Evolutionary conservation across 2,113 vertebrate genomes (phyloP).

Genomic region (Thunnus maccoyii): DNA sequence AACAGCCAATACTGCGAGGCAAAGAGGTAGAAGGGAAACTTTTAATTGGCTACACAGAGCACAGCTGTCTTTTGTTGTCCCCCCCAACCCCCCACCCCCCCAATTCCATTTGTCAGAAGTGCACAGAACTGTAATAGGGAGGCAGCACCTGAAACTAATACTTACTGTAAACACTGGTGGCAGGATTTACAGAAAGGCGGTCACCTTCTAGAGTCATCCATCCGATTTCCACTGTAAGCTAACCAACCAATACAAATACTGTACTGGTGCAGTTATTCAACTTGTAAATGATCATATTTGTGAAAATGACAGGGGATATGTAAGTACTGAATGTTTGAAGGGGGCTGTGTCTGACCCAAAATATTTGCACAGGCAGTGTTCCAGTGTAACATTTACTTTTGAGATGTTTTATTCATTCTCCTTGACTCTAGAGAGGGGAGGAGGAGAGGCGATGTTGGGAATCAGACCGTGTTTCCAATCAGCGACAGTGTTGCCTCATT

Average conservation of each 20-base stretch:
- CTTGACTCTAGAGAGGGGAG: conserved; percentile 45
- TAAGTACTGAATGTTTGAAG: conserved; percentile 28
- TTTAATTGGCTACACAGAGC: conserved; percentile 77
- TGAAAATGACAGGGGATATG: conserved; percentile 38
- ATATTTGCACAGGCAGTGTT: conserved; percentile 34
- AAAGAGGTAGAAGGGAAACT: conserved; percentile 70
- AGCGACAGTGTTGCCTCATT: conserved; percentile 57
- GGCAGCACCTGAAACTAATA: conserved; percentile 72
- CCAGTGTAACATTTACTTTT: conserved; percentile 49
- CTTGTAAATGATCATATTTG: background rate
- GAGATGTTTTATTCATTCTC: conserved; percentile 68
- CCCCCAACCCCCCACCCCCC: background rate
- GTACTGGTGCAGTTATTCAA: conserved; percentile 21
- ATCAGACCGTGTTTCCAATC: conserved; percentile 62
- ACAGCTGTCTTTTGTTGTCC: conserved; percentile 67
- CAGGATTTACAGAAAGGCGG: conserved; percentile 33
- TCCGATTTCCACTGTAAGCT: background rate
- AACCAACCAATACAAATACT: conserved; percentile 8
- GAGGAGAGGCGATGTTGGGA: conserved; percentile 46
- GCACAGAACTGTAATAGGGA: conserved; percentile 55
- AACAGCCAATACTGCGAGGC: conserved; percentile 49
- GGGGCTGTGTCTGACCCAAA: conserved; percentile 39
- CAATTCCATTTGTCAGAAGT: conserved; percentile 74
- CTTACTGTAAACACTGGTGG: conserved; percentile 64
- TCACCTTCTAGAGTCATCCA: conserved; percentile 46